Conservation (phyloP, 1,140 invertebrate genomes). For the Micrasema minimum region DNA sequence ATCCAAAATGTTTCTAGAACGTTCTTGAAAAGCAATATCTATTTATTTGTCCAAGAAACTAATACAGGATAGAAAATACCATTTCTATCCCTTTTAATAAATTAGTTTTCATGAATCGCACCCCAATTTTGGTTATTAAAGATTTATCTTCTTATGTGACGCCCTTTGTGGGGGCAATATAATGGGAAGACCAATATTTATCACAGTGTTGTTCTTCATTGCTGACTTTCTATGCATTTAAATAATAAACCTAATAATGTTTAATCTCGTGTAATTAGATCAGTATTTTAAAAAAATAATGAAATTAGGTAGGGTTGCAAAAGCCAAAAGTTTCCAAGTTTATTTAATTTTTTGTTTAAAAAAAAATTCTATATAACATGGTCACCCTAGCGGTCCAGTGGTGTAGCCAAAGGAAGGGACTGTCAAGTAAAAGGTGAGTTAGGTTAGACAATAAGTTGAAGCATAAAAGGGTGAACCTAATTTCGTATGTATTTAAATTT, state of each 20-base stretch:
- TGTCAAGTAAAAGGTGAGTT: constrained; percentile 24
- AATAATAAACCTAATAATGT: too few species aligned
- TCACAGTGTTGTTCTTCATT: too few species aligned
- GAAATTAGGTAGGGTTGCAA: too few species aligned
- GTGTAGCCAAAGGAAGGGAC: not conserved
- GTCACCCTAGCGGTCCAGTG: not conserved
- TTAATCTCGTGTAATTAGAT: too few species aligned
- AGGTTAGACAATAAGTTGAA: constrained; percentile 22
- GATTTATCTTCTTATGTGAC: constrained; percentile 30
- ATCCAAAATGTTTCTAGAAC: too few species aligned
- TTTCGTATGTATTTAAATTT: too few species aligned
- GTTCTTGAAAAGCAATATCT: not conserved
- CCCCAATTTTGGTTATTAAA: constrained; percentile 32
- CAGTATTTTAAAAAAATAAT: too few species aligned
- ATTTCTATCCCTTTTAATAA: constrained; percentile 23
- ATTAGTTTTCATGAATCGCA: constrained; percentile 23
- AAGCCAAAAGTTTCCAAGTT: too few species aligned
- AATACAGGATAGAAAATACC: not conserved
- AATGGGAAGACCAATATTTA: not conserved
- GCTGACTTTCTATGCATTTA: too few species aligned
- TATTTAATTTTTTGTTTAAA: too few species aligned
- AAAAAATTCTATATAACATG: too few species aligned
- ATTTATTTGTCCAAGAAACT: not conserved
- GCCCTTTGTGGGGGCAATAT: constrained; percentile 1
- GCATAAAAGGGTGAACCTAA: constrained; percentile 5